phyloP scores from a whole-genome alignment of 2,888 invertebrate species.

The Osedax frankpressi region DNA sequence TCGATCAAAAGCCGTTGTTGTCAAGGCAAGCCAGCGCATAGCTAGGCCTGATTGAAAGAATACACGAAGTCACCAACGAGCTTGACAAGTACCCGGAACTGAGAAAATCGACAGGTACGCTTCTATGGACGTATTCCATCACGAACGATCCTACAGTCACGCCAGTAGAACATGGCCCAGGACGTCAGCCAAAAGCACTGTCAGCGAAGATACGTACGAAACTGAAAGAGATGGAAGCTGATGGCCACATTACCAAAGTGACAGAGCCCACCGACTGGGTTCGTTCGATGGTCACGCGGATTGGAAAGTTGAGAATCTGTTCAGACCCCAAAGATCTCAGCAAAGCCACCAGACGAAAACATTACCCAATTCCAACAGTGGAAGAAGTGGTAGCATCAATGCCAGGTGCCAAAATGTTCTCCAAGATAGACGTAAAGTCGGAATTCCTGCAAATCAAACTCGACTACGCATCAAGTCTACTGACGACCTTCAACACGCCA shows the following conservation, averaged over 20 bases:
- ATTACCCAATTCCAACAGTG: slow-evolving; percentile 28
- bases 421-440: slow-evolving; percentile 28
- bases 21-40: background rate
- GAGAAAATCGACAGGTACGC: slow-evolving; percentile 1
- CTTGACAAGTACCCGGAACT: slow-evolving; percentile 14
- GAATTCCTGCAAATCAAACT: slow-evolving; percentile 29
- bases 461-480: slow-evolving; percentile 25
- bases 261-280: slow-evolving; percentile 29
- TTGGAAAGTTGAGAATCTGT: slow-evolving; percentile 28
- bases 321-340: slow-evolving; percentile 28
- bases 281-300: slow-evolving; percentile 27
- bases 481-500: slow-evolving; percentile 30
- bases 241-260: slow-evolving; percentile 26
- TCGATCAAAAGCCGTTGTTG: background rate
- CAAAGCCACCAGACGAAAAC: slow-evolving; percentile 25
- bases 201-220: slow-evolving; percentile 22
- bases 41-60: slow-evolving; percentile 9
- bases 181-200: slow-evolving; percentile 23
- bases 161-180: background rate
- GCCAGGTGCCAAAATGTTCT: slow-evolving; percentile 28
- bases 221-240: slow-evolving; percentile 27
- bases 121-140: too few relatives aligned
- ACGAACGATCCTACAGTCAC: background rate
- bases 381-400: slow-evolving; percentile 27
- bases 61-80: background rate